These are phyloP conservation scores for Sarcoramphus papa DNA, from an alignment of 2,797 vertebrate genomes.

Conservation along the genomic window DNA sequence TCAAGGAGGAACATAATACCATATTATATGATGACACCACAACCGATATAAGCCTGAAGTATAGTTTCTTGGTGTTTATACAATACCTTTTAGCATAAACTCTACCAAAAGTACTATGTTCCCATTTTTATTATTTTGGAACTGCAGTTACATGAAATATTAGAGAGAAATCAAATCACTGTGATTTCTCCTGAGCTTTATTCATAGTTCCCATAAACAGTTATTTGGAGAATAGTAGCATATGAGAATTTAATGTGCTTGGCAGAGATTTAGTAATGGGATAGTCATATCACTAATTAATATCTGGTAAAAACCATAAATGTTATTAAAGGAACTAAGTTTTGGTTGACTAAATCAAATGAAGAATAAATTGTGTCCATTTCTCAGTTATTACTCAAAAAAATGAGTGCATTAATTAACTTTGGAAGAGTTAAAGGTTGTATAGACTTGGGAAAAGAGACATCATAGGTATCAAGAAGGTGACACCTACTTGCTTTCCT, in stretches of 20 bases:
- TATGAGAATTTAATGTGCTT: neutral
- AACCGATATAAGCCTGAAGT: neutral
- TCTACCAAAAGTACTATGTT: neutral
- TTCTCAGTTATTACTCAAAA: neutral
- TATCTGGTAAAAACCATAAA: neutral
- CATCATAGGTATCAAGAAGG: neutral
- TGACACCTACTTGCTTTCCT: neutral
- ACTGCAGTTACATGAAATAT: neutral
- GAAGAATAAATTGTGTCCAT: neutral
- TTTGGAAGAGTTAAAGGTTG: neutral
- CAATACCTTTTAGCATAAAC: neutral
- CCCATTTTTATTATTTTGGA: neutral
- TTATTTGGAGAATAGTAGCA: neutral
- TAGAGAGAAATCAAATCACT: neutral
- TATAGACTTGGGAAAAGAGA: neutral
- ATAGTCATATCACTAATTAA: neutral
- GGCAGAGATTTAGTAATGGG: neutral
- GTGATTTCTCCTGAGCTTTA: neutral
- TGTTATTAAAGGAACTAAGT: neutral
- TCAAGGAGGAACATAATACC: neutral
- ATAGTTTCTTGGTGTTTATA: neutral
- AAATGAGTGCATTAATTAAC: neutral
- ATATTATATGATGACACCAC: neutral
- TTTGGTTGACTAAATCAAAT: neutral
- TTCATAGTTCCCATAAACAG: neutral